Evolutionary conservation across 2,797 vertebrate species (phyloP), one percentile per base, ranked within the genome.

Genomic region (Dendrocincla fuliginosa): DNA sequence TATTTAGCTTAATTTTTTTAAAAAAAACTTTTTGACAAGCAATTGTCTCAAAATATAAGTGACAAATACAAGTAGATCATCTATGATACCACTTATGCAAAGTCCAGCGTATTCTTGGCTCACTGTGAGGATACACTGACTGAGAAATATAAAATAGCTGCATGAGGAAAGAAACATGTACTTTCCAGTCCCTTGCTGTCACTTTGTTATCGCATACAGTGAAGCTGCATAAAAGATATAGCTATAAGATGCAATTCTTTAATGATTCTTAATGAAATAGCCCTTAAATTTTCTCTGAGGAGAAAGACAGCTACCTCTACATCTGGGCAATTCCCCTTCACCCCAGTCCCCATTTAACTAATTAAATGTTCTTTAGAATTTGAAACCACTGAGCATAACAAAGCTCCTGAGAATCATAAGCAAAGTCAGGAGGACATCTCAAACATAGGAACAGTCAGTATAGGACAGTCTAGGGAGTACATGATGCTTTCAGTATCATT

Each of bases 401-500:
- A 97, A 97, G 89, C 97, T 96, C 95, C 73, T 86, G 96, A 96
- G 96, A 97, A 94, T 84, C 93, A 96, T 95, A 97, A 97, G 91
- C 85, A 96, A 97, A 97, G 95, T 97, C 97, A 95, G 94, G 89
- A 97, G 92, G 95, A 97, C 95, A 97, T 97, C 97, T 97, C 91
- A 87, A 94, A 93, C 83, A 95, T 94, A 92, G 84, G 95, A 97
- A 96, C 44, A 65, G 92, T 95, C 97, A 94, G 61, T 75, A 56
- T 75, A 91, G 91, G 78, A 94, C 90, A 98, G 97, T 82, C 92
- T 86, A 78, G 87, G 93, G 95, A 98, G 89, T 95, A 96, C 83
- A 95, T 39, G 94, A 78, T 94, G 96, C 96, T 95, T 97, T 96
- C 97, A 91, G 95, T 94, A 95, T 90, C 93, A 95, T 94, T 97